phyloP scores from a whole-genome alignment of 2,888 invertebrate species.

The Amphipyra berbera region DNA sequence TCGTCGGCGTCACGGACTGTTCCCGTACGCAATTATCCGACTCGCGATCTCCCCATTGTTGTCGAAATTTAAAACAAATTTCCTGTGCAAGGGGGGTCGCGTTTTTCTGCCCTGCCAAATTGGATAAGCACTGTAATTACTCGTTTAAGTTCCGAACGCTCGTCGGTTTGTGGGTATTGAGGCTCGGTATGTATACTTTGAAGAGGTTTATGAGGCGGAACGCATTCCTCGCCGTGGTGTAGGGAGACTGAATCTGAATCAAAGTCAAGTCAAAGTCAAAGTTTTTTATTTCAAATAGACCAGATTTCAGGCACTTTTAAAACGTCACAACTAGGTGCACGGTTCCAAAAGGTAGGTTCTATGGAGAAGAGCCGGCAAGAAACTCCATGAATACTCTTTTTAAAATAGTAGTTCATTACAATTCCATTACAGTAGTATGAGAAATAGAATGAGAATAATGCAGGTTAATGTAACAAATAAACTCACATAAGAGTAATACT shows the following conservation, averaged over 20 bases:
- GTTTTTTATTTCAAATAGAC: too few species aligned
- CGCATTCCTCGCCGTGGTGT: constrained; percentile 61
- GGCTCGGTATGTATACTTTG: constrained; percentile 72
- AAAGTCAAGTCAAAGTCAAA: too few species aligned
- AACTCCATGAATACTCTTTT: too few species aligned
- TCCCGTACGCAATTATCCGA: constrained; percentile 85
- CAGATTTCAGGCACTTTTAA: too few species aligned
- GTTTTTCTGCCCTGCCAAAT: constrained; percentile 88
- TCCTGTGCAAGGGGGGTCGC: constrained; percentile 87
- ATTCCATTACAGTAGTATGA: too few species aligned
- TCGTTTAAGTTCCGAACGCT: constrained; percentile 80
- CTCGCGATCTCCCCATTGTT: constrained; percentile 88
- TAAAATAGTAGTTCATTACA: too few species aligned
- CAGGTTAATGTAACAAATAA: too few species aligned
- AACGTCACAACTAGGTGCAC: too few species aligned
- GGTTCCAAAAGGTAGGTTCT: too few species aligned
- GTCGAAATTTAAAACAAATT: constrained; percentile 90
- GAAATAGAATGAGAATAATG: too few species aligned
- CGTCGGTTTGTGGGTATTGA: constrained; percentile 73
- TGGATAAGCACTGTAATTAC: constrained; percentile 89
- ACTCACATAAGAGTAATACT: too few species aligned
- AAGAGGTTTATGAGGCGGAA: constrained; percentile 78
- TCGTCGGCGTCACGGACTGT: constrained; percentile 82
- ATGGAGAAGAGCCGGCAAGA: too few species aligned
- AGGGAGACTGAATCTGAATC: constrained; percentile 62